These are phyloP conservation scores for Sprattus sprattus DNA, from an alignment of 2,113 vertebrate genomes.

Conservation along the genomic window DNA sequence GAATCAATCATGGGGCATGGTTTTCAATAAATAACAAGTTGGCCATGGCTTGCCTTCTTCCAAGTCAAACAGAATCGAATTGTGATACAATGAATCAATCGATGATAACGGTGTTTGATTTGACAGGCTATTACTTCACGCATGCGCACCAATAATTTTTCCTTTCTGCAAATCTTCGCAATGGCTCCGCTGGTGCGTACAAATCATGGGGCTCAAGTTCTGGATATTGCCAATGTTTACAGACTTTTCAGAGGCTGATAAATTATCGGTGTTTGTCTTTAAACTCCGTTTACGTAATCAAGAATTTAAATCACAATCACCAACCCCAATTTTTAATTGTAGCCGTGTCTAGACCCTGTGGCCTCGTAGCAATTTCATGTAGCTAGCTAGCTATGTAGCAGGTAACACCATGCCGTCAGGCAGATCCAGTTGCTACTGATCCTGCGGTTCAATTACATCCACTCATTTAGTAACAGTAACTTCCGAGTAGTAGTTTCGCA, in stretches of 20 bases:
- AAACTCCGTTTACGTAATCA: not conserved
- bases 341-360: not conserved
- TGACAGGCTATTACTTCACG: conserved; percentile 48
- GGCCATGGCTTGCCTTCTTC: too few relatives aligned
- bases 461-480: not conserved
- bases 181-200: conserved; percentile 88
- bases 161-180: conserved; percentile 75
- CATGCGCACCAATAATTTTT: conserved; percentile 70
- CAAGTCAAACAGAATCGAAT: not conserved
- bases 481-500: not conserved
- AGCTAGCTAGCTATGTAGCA: not conserved
- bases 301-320: conserved; percentile 2
- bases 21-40: not conserved
- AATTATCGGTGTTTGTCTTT: not conserved
- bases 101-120: conserved; percentile 43
- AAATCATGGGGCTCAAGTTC: conserved; percentile 24
- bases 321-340: not conserved
- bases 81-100: conserved; percentile 38
- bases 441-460: not conserved
- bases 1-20: not conserved
- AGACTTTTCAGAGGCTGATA: not conserved
- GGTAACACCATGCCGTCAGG: not conserved
- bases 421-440: not conserved
- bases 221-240: not conserved
- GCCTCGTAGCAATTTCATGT: not conserved